Conservation (phyloP, 2,888 invertebrate species). For the Drosophila antonietae region DNA sequence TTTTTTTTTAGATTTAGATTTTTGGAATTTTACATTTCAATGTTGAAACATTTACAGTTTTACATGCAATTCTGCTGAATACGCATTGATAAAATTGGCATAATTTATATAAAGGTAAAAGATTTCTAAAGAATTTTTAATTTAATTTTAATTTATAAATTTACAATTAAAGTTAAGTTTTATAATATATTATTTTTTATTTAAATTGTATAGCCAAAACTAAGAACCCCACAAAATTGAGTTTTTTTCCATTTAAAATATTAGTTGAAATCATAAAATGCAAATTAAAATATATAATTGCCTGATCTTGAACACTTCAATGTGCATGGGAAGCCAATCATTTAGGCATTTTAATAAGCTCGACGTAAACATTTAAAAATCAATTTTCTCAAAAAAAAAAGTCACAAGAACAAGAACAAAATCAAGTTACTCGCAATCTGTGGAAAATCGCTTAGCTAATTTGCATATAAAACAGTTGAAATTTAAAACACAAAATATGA, state of each 20-base stretch:
- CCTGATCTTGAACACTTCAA: conserved; percentile 47
- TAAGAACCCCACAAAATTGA: neutral
- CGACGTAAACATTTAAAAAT: conserved; percentile 70
- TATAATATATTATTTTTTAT: neutral
- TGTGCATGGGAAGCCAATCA: conserved; percentile 62
- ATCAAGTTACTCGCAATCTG: conserved; percentile 63
- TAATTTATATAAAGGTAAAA: neutral
- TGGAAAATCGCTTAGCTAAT: conserved; percentile 79
- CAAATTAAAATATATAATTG: conserved; percentile 58
- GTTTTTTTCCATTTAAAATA: neutral
- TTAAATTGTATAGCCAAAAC: neutral
- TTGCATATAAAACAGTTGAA: conserved; percentile 84
- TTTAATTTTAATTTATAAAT: neutral
- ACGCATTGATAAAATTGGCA: neutral
- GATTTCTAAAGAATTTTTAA: neutral
- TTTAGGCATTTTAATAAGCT: conserved; percentile 78
- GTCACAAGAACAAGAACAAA: conserved; percentile 10
- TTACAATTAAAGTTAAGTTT: neutral
- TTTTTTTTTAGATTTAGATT: too few relatives aligned
- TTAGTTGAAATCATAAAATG: conserved; percentile 33
- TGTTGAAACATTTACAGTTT: neutral
- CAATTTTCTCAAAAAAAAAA: conserved; percentile 51
- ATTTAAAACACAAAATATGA: conserved; percentile 68
- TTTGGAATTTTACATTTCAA: conserved; percentile 3
- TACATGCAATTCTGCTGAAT: neutral